phyloP scores from a whole-genome alignment of 2,113 vertebrate species.

The Elephantulus edwardii region DNA sequence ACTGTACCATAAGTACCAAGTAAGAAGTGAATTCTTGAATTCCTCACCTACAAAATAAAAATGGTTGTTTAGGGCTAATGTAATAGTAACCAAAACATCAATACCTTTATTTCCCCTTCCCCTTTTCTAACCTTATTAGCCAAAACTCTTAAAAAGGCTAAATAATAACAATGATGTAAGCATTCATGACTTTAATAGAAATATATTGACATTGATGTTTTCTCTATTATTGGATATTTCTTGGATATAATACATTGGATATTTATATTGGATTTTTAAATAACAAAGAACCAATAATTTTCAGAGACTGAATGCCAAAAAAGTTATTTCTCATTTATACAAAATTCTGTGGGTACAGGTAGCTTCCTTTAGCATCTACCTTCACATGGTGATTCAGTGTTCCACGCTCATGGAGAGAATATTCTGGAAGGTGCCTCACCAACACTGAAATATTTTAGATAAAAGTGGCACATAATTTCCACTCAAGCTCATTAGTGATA shows the following conservation, averaged over 20 bases:
- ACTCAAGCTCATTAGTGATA: not conserved
- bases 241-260: not conserved
- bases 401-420: not conserved
- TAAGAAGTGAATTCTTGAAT: conserved; percentile 13
- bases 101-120: not conserved
- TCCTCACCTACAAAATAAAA: not conserved
- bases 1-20: not conserved
- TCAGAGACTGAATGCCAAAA: not conserved
- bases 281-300: not conserved
- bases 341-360: not conserved
- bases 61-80: not conserved
- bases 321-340: not conserved
- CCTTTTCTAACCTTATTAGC: not conserved
- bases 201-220: not conserved
- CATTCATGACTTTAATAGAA: not conserved
- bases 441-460: not conserved
- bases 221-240: no score
- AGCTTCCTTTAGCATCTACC: not conserved
- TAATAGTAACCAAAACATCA: not conserved
- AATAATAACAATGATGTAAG: not conserved
- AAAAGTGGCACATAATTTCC: not conserved
- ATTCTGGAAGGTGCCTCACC: not conserved
- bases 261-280: not conserved
- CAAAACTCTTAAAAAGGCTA: not conserved
- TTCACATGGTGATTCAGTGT: not conserved